These are phyloP conservation scores for Chelonus formosanus DNA, from an alignment of 2,888 invertebrate species.

Conservation along the genomic window DNA sequence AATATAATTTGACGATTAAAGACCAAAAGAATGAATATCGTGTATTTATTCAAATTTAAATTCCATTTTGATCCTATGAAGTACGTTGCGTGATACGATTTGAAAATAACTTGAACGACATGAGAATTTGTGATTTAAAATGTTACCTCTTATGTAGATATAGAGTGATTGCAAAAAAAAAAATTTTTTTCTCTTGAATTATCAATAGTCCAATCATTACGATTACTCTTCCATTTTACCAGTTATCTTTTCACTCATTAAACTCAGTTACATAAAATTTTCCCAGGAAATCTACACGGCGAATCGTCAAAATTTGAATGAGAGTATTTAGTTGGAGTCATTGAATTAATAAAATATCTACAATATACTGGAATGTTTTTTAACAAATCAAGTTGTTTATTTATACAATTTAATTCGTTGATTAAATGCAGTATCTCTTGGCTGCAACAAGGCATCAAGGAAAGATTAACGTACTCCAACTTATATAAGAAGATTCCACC, in stretches of 20 bases:
- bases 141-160: background rate
- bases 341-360: too few species aligned
- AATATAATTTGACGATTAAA: conserved; percentile 12
- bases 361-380: too few species aligned
- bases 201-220: conserved; percentile 23
- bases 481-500: conserved; percentile 51
- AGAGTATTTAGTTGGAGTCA: too few species aligned
- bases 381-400: too few species aligned
- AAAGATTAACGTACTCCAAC: conserved; percentile 46
- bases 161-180: background rate
- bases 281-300: conserved; percentile 20
- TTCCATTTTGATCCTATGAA: background rate
- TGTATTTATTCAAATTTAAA: conserved; percentile 10
- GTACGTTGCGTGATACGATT: conserved; percentile 16
- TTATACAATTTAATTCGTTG: background rate
- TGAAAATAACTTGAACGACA: conserved; percentile 18
- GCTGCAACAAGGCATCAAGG: conserved; percentile 33
- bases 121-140: conserved; percentile 19
- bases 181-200: conserved; percentile 9
- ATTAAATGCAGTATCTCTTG: conserved; percentile 1
- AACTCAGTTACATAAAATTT: conserved; percentile 28
- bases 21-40: background rate
- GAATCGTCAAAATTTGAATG: conserved; percentile 6
- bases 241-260: conserved; percentile 22
- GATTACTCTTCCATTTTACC: conserved; percentile 27